Base-by-base conservation (phyloP, 2,113 vertebrate species). In the Platichthys flesus region DNA sequence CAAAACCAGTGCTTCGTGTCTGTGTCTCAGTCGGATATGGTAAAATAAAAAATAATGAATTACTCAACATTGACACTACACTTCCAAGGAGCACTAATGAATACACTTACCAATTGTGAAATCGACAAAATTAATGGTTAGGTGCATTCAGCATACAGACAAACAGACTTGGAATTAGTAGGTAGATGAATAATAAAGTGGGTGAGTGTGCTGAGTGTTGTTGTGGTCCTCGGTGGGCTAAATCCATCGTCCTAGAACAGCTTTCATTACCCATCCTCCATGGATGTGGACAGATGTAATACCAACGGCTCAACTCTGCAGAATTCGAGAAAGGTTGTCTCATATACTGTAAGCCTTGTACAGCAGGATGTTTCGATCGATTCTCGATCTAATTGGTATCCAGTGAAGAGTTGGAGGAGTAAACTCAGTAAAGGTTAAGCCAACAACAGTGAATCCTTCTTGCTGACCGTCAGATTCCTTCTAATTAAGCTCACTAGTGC, bases 341-440 rank as follows among this genome's bases (percentile, higher is more conserved):
- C 23, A 56, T 51, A n/a, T 7, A n/a, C 18, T 26, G 40, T 28
- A 18, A 26, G 26, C 45, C 24, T 49, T 56, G 40, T 49, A 57
- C 35, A 31, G 59, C 73, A 59, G 24, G 4, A 47, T 47, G 69
- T 24, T 58, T 26, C 66, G 45, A 72, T 82, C 42, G 7, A 78
- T 77, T 35, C 69, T 71, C 18, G 14, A 71, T 63, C 56, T 71
- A 66, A 67, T 26, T 24, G 28, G 45, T 26, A 10, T 56, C 62
- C 68, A 35, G 55, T 18, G 57, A 62, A 42, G 40, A 23, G 26
- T 1, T 62, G 16, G 47, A 31, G 31, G 26, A 21, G n/a, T 13
- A 47, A 72, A 73, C 18, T 58, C 47, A 13, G 0, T n/a, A 24
- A 35, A 4, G 23, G 49, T 28, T 45, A 20, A 24, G 40, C 18